Base-by-base conservation (phyloP, 2,888 invertebrate species). In the Ennomos quercinarius region DNA sequence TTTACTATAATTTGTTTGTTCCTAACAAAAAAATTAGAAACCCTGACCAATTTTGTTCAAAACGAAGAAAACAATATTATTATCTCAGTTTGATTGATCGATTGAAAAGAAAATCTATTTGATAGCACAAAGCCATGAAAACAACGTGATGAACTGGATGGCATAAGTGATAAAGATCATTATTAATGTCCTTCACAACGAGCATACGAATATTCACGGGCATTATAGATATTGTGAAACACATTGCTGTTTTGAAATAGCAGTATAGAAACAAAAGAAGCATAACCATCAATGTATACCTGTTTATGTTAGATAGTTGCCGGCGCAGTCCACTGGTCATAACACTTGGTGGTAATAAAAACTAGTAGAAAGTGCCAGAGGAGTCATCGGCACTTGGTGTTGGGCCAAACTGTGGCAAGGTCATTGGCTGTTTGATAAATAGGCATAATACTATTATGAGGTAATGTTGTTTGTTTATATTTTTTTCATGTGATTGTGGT, bases 371-470 rank as follows among this genome's bases (percentile, higher is more conserved):
- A 90, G 90, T 80, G 82, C 78, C 81, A 77, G 83, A 81, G 87
- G 75, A 86, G 88, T 91, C 89, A 89, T 86, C 87, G 88, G 83
- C 89, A 86, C 81, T 89, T 85, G 88, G 83, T 85, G 78, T 70
- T 78, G 83, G 81, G 87, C 86, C 91, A 89, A 89, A 81, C 80
- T 83, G 88, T 80, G 84, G 81, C 91, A 91, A 91, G 91, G 91
- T 91, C 90, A 80, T 77, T 72, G 79, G 76, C 79, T 81, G 80
- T 86, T 86, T 85, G 86, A 87, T 89, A 89, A 67, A 89, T 85
- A 85, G 83, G 74, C 77, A 79, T 82, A 78, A 80, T 85, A 49
- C 58, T 64, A 61, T 64, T 65, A 65, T 69, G 84, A 86, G 81
- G 82, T 88, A 88, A 88, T 80, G 71, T 73, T 76, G 86, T 89